Base-by-base conservation (phyloP, 2,797 vertebrate species). In the Falco cherrug region DNA sequence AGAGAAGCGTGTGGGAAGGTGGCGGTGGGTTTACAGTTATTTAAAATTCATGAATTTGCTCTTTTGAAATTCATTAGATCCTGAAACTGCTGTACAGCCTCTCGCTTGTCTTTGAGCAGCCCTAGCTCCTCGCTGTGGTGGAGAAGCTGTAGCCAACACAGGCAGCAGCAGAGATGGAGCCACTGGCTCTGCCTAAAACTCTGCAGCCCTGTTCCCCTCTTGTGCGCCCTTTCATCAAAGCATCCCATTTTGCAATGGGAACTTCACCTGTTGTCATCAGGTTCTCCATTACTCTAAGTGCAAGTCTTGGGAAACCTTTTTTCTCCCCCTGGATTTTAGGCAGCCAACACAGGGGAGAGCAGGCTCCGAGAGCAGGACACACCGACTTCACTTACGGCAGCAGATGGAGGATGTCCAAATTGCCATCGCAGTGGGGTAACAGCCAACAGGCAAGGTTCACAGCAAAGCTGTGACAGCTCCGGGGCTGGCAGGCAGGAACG, bases 341-440 rank as follows among this genome's bases (percentile, higher is more conserved):
- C 6, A 56, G 25, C 22, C 25, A 28, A 48, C 1, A 1, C 2
- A 4, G 24, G 21, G 60, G 28, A 63, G 39, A 41, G 18, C 61
- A 29, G 61, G 61, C 39, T 15, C 37, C 13, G 29, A 39, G 41
- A 19, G 35, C 0, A 2, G 28, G 33, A 12, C 6, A 53, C 82
- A 68, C 63, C 11, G 1, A 45, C 61, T 48, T 78, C 17, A 1
- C 0, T 45, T 4, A 13, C 2, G 1, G 63, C 69, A 41, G 57
- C 74, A 20, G 51, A 16, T 5, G 31, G 25, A 53, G 15, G 28
- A 57, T 1, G 1, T 69, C 6, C 57, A 22, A 26, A 19, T 7
- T 26, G 54, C 13, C 7, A 5, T n/a, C 4, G 1, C 10, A 3
- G 56, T 4, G 9, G 37, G 37, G 11, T 16, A n/a, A n/a, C 0